Base-by-base conservation (phyloP, 2,113 vertebrate species). In the Theristicus caerulescens region DNA sequence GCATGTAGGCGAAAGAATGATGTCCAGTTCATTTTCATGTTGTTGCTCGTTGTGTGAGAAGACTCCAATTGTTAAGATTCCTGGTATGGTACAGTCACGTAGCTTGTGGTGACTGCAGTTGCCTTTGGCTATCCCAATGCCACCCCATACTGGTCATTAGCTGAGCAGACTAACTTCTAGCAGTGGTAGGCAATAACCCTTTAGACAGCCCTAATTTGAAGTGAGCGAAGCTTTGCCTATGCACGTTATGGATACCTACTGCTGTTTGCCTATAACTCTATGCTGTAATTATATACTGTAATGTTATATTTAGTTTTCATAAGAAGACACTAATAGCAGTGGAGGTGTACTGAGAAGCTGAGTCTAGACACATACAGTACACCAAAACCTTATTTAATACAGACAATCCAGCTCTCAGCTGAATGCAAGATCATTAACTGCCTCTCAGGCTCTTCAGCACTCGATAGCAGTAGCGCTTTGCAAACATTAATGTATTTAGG, bases 311-410 rank as follows among this genome's bases (percentile, higher is more conserved):
- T 93, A 95, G 91, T 93, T 89, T 94, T 95, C 65, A 42, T 82
- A 86, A 89, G 88, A 62, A 96, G 93, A 94, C 72, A 78, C 83
- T 96, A 95, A 94, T 84, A 96, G 93, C 77, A 87, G 89, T 93
- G 86, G 94, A 96, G 86, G 77, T 96, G 86, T 94, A 74, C 65
- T 93, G 84, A 86, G 91, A 93, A 97, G 83, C 86, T 93, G 86
- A 94, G 86, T 94, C 86, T 94, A 94, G 91, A 87, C 76, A 55
- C 80, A 83, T 49, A 40, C 51, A 82, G 49, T 78, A 64, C 59
- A 86, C 81, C 58, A 73, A 96, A 94, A 82, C 38, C 55, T 96
- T 80, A 77, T 91, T 88, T 91, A 96, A 85, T 77, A 67, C 65
- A 86, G 83, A 61, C 73, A 77, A 69, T 77, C 22, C 85, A 62